Conservation (phyloP, 2,797 vertebrate species). For the Pipistrellus kuhlii region DNA sequence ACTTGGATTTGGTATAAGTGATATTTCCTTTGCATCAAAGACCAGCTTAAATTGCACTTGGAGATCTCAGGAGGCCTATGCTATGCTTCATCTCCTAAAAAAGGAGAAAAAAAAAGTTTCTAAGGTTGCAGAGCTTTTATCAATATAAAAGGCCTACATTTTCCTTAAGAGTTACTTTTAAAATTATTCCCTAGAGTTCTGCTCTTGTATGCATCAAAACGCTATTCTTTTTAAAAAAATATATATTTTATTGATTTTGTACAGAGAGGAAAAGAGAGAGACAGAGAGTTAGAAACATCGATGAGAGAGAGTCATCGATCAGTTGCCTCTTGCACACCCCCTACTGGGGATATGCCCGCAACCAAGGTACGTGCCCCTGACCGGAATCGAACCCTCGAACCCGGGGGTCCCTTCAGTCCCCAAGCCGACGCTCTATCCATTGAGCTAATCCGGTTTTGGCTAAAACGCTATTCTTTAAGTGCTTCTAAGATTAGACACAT, state of each 20-base stretch:
- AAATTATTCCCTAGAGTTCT: slow-evolving; percentile 35
- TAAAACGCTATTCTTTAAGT: not conserved
- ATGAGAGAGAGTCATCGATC: no score
- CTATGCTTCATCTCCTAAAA: not conserved
- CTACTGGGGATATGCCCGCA: no score
- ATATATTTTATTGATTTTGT: no score
- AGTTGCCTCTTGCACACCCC: no score
- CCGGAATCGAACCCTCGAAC: no score
- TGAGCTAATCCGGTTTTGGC: no score
- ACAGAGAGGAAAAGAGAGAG: no score
- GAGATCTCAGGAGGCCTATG: not conserved
- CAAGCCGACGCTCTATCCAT: no score
- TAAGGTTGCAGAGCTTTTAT: slow-evolving; percentile 9
- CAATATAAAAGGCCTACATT: slow-evolving; percentile 39
- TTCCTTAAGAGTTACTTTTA: slow-evolving; percentile 42
- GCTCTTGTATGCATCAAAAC: not conserved
- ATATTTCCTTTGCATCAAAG: slow-evolving; percentile 20
- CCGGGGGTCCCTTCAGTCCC: no score
- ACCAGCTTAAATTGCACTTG: not conserved
- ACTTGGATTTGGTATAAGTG: not conserved
- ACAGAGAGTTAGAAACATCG: no score
- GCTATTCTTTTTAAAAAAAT: not conserved
- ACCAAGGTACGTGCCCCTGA: no score
- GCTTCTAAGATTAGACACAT: not conserved
- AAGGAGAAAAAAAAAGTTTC: not conserved